These are phyloP conservation scores for Drosophila bifasciata DNA, from an alignment of 1,140 invertebrate species.

Conservation along the genomic window DNA sequence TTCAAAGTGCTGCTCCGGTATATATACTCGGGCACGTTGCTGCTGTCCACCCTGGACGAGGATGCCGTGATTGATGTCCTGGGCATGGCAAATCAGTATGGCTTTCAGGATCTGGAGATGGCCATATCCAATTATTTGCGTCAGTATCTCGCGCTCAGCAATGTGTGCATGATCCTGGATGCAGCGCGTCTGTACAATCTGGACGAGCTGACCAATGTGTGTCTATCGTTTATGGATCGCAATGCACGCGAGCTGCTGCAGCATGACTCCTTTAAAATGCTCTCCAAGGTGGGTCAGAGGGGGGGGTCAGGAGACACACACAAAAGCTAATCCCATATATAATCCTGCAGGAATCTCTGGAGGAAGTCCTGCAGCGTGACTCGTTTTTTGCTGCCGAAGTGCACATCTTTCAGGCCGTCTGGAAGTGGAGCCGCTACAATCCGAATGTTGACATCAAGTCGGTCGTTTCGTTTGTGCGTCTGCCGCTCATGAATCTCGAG, in stretches of 20 bases:
- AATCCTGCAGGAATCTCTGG: conserved; percentile 87
- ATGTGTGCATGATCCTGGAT: conserved; percentile 97
- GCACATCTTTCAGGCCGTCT: conserved; percentile 96
- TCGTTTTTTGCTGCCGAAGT: conserved; percentile 98
- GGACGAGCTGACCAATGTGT: conserved; percentile 87
- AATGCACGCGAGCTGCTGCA: conserved; percentile 93
- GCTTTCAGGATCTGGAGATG: conserved; percentile 95
- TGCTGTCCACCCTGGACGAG: conserved; percentile 92
- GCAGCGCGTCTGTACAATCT: conserved; percentile 90
- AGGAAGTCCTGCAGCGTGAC: conserved; percentile 94
- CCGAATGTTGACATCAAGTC: conserved; percentile 86
- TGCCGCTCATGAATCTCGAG: conserved; percentile 93
- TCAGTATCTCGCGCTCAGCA: conserved; percentile 93
- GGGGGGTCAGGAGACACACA: too few species aligned
- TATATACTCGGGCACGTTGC: conserved; percentile 96
- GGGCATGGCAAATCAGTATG: conserved; percentile 96
- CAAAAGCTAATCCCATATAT: not conserved
- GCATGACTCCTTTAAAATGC: conserved; percentile 92
- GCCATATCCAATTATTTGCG: conserved; percentile 97
- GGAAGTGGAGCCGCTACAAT: conserved; percentile 93
- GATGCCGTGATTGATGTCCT: conserved; percentile 94
- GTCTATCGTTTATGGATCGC: conserved; percentile 93
- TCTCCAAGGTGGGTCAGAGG: conserved; percentile 90
- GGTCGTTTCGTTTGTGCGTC: conserved; percentile 88
- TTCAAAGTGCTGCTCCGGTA: conserved; percentile 97